Evolutionary conservation across 2,113 vertebrate species (phyloP), one percentile per base, ranked within the genome.

Genomic region (Atlantisia rogersi): DNA sequence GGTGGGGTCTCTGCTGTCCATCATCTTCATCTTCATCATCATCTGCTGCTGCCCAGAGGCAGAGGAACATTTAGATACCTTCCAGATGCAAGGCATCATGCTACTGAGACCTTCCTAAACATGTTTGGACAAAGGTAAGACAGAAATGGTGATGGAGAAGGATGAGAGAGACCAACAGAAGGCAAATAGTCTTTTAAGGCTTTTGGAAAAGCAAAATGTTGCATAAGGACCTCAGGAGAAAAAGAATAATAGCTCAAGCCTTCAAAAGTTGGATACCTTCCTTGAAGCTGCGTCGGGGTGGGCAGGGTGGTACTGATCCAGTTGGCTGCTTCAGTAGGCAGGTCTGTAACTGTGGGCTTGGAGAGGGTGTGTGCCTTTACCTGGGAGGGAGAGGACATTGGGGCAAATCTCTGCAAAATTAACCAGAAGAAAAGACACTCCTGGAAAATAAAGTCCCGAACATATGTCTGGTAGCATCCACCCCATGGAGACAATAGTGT

Each of bases 281-380:
- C 2, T 28, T 87, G 65, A 67, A 46, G 15, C 19, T 68, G 18
- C 35, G 79, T 87, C 62, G 42, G 37, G 59, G 19, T 1, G 2
- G 46, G 25, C 28, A 64, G 17, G 13, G 15, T 50, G 11, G 7
- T 35, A 48, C 18, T 17, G 29, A 39, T 65, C 22, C 44, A 39
- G 22, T 0, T 60, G 65, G 15, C 13, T 12, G n/a, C 25, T 71
- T 85, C 42, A 37, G 52, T 18, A 28, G 31, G 14, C n/a, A 63
- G 21, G 7, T 82, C 26, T 35, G 25, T 56, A 87, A 81, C 58
- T 67, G 18, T 21, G 32, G 29, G 11, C 48, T 65, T 68, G 14
- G 42, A 74, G 15, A 24, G 22, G 10, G 4, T 42, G 17, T 0
- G 0, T 37, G 48, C 4, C 42, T 85, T 82, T 52, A 58, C 60